Percentiles rank a stretch among this genome's conserved stretches.
Evolutionary conservation across 2,113 vertebrate species (phyloP).

Genomic region (Phalacrocorax aristotelis): DNA sequence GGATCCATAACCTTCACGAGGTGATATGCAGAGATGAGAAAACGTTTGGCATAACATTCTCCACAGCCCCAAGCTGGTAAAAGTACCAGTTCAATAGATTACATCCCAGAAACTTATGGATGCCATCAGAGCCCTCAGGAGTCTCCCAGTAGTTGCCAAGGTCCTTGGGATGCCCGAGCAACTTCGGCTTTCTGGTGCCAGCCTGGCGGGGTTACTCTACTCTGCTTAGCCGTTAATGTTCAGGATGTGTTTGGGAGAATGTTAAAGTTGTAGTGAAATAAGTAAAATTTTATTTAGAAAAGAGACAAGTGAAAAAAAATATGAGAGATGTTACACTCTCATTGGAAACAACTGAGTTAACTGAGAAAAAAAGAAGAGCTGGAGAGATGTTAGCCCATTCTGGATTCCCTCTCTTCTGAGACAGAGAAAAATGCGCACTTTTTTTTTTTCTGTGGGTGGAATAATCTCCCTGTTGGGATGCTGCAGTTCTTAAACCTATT

Average conservation of each 20-base stretch:
- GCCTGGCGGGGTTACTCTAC: not conserved
- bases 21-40: not conserved
- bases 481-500: not conserved
- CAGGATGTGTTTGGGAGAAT: not conserved
- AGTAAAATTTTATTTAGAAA: not conserved
- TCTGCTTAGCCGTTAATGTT: not conserved
- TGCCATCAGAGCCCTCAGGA: not conserved
- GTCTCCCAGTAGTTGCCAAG: not conserved
- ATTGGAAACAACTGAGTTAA: not conserved
- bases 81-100: not conserved
- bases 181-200: not conserved
- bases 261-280: not conserved
- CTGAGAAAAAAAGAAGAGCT: not conserved
- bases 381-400: not conserved
- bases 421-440: not conserved
- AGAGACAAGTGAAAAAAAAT: not conserved
- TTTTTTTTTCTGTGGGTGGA: not conserved
- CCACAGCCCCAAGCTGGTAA: not conserved
- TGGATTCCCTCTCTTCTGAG: not conserved
- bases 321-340: not conserved
- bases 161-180: not conserved
- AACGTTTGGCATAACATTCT: not conserved
- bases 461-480: not conserved
- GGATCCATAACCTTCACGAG: not conserved
- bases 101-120: not conserved